A percentile compares a stretch with the other conserved stretches of the same genome.
These are phyloP conservation scores for Sussaba pulchella DNA, from an alignment of 2,888 invertebrate species.

Conservation along the genomic window DNA sequence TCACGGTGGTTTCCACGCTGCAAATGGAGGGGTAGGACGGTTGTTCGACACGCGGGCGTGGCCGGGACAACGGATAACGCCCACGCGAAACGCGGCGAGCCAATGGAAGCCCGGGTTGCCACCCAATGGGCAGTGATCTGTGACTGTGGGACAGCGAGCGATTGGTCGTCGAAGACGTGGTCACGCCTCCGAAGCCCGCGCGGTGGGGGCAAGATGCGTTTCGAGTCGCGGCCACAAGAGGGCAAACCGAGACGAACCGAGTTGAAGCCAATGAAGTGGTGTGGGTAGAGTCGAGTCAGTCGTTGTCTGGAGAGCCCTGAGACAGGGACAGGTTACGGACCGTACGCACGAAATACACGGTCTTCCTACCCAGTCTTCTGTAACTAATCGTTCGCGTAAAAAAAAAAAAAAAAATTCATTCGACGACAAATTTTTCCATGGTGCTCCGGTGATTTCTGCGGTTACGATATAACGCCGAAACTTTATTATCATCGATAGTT, in stretches of 20 bases:
- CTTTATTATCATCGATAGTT: neutral
- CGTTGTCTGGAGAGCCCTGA: slow-evolving; percentile 84
- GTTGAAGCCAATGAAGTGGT: slow-evolving; percentile 81
- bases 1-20: slow-evolving; percentile 73
- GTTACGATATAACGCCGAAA: slow-evolving; percentile 9
- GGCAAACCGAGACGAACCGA: slow-evolving; percentile 85
- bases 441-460: slow-evolving; percentile 24
- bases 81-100: slow-evolving; percentile 81
- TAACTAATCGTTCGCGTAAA: slow-evolving; percentile 51
- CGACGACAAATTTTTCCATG: slow-evolving; percentile 3
- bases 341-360: slow-evolving; percentile 71
- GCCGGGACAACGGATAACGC: slow-evolving; percentile 54
- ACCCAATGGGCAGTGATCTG: slow-evolving; percentile 64
- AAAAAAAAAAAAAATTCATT: too few relatives aligned
- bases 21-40: slow-evolving; percentile 69
- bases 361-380: slow-evolving; percentile 49
- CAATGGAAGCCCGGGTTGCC: slow-evolving; percentile 78
- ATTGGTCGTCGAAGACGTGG: slow-evolving; percentile 82
- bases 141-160: slow-evolving; percentile 18
- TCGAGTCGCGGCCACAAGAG: slow-evolving; percentile 85
- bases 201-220: slow-evolving; percentile 84
- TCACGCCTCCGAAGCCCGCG: slow-evolving; percentile 82
- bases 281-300: slow-evolving; percentile 83
- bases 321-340: slow-evolving; percentile 82
- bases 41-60: slow-evolving; percentile 78